Evolutionary conservation across 2,113 vertebrate genomes (phyloP).

Genomic region (Saimiri boliviensis): DNA sequence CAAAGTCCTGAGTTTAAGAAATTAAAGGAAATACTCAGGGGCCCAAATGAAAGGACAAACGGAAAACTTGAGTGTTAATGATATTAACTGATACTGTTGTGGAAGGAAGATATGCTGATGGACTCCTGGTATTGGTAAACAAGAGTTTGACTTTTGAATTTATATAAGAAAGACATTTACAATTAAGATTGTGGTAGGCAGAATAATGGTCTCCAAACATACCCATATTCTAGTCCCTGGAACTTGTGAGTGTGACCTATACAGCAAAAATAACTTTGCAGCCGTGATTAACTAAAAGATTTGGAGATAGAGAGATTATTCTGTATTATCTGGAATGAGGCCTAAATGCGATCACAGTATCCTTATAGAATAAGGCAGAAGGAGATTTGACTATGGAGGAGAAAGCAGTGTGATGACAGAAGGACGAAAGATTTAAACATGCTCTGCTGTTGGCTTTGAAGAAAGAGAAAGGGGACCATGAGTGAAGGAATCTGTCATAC

Average conservation of each 20-base stretch:
- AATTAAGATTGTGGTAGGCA: background rate
- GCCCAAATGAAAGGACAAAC: background rate
- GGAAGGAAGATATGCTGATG: background rate
- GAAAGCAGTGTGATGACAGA: background rate
- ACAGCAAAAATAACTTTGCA: background rate
- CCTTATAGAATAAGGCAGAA: background rate
- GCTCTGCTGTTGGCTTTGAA: background rate
- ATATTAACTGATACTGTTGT: background rate
- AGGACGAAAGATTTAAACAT: background rate
- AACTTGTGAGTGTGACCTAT: background rate
- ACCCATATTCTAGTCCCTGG: background rate
- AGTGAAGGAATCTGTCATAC: background rate
- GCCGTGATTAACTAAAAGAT: background rate
- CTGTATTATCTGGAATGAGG: background rate
- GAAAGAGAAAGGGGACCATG: background rate
- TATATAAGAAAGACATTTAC: background rate
- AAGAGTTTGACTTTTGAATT: conserved; percentile 6
- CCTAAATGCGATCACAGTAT: background rate
- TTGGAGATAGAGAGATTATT: background rate
- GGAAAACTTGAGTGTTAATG: background rate
- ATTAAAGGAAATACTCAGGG: background rate
- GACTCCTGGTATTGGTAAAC: background rate
- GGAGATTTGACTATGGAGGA: background rate
- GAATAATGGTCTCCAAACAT: background rate
- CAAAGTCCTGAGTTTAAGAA: background rate